Conservation (phyloP, 2,888 invertebrate species). For the Dryadula phaetusa region DNA sequence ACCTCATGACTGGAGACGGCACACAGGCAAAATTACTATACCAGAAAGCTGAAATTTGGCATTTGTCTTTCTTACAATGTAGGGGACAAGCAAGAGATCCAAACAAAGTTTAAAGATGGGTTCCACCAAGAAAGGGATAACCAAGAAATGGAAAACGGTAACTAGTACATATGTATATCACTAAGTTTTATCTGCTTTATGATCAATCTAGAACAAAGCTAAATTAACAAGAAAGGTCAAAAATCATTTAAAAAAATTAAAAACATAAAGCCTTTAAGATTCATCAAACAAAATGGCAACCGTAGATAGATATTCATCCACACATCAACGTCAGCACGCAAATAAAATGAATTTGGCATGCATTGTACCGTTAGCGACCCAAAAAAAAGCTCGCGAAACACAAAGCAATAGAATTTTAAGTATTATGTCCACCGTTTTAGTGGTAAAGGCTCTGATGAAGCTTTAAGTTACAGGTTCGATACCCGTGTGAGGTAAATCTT, state of each 20-base stretch:
- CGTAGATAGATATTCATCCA: slow-evolving; percentile 13
- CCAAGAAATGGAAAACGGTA: no score
- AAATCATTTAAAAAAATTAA: no score
- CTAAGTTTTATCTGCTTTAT: no score
- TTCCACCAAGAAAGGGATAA: no score
- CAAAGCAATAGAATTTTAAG: slow-evolving; percentile 53
- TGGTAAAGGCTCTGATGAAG: neutral
- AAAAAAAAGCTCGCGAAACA: slow-evolving; percentile 47
- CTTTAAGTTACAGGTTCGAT: neutral
- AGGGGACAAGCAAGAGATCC: no score
- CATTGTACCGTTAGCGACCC: slow-evolving; percentile 53
- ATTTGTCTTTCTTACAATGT: no score
- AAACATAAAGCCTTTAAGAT: neutral
- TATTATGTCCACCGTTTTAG: slow-evolving; percentile 19
- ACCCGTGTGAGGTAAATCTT: neutral
- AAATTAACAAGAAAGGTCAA: neutral
- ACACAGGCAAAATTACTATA: no score
- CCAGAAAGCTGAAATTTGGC: no score
- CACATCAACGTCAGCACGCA: slow-evolving; percentile 15
- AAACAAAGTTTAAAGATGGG: no score
- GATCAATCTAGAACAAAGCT: no score
- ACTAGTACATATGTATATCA: no score
- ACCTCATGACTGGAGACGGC: no score
- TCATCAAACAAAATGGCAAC: neutral
- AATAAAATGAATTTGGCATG: slow-evolving; percentile 43